Evolutionary conservation across 2,797 vertebrate species (phyloP), one percentile per base, ranked within the genome.

Genomic region (Pseudocheirus occidentalis): DNA sequence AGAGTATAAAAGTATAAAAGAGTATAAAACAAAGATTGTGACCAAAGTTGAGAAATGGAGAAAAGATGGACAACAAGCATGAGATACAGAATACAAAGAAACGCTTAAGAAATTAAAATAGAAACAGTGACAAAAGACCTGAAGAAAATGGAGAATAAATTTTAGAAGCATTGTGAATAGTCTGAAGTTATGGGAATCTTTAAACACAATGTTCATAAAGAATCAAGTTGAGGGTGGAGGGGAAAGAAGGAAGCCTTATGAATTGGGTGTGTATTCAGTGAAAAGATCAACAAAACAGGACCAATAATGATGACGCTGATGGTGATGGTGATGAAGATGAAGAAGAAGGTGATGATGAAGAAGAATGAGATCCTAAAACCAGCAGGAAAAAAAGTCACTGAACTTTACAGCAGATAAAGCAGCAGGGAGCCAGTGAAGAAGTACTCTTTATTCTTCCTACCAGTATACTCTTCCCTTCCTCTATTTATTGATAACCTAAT

Each of bases 361-460:
- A 57, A 57, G 56, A 57, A 57, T 1, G 27, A 57, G 56, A 94
- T 97, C 96, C 95, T 95, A 94, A 95, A 95, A 89, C 9, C 95
- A 90, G 93, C 93, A 95, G 95, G 95, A 96, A 91, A 94, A 96
- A 95, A 87, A 55, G 54, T 28, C 73, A 50, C 40, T 81, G 40
- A 46, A 81, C 21, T 87, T 87, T 50, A 52, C 40, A 46, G n/a
- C 97, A 95, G 96, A 94, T 96, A 97, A 96, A 96, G 96, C 14
- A 53, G 97, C 95, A 95, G 28, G 94, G 97, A 97, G 97, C 95
- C 95, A 90, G 94, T 0, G 1, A 97, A 98, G 97, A 98, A 13
- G 90, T 50, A 50, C 53, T 10, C 54, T 50, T 62, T 92, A 27
- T 28, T 91, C 54, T 91, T 28, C 34, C 9, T 90, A 62, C 7